phyloP scores from a whole-genome alignment of 2,888 invertebrate genomes.

The Polylopha cassiicola region DNA sequence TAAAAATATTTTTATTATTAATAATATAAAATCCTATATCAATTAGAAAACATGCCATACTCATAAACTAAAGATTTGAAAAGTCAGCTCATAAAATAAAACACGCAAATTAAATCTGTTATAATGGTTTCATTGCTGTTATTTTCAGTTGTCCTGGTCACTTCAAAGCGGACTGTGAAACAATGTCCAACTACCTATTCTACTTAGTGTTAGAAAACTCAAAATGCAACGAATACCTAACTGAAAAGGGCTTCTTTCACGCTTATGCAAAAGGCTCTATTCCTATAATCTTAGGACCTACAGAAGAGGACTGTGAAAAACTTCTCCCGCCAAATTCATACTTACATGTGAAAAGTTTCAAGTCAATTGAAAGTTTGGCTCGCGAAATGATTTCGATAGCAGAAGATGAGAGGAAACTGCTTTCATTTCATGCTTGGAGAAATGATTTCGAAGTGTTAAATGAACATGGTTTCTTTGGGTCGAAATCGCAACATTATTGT shows the following conservation, averaged over 20 bases:
- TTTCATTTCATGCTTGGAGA: conserved; percentile 78
- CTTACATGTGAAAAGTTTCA: conserved; percentile 77
- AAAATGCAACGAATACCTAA: conserved; percentile 82
- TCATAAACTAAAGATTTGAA: neutral
- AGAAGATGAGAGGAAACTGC: conserved; percentile 41
- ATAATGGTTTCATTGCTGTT: conserved; percentile 8
- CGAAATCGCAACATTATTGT: conserved; percentile 78
- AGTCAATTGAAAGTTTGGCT: conserved; percentile 68
- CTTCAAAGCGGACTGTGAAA: conserved; percentile 76
- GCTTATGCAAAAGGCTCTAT: conserved; percentile 79
- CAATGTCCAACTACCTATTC: conserved; percentile 78
- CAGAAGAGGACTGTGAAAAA: conserved; percentile 58
- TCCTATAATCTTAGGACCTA: conserved; percentile 81
- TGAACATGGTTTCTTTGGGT: conserved; percentile 83
- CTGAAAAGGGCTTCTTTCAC: conserved; percentile 83
- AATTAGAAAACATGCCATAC: too few relatives aligned
- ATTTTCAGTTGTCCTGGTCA: conserved; percentile 80
- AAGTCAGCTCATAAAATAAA: conserved; percentile 3
- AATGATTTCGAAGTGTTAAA: conserved; percentile 73
- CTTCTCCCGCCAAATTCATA: conserved; percentile 80
- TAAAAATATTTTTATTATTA: too few relatives aligned
- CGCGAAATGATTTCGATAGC: conserved; percentile 69
- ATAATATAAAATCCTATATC: too few relatives aligned
- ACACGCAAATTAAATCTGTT: too few relatives aligned
- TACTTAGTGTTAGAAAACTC: conserved; percentile 84